Conservation (phyloP, 2,113 vertebrate genomes). For the Camelus bactrianus region DNA sequence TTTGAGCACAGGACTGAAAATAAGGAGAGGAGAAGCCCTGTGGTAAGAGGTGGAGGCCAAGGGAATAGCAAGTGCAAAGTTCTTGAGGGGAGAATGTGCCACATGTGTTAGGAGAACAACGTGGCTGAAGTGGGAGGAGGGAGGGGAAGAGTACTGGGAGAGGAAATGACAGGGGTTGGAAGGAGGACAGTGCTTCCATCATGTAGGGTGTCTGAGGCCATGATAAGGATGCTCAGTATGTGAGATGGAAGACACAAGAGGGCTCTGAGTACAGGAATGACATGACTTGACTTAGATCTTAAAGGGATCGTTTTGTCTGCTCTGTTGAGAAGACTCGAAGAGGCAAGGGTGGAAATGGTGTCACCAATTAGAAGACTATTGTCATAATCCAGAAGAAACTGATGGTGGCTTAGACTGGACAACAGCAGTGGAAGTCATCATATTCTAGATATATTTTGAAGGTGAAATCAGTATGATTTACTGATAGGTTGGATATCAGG, state of each 20-base stretch:
- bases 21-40: neutral
- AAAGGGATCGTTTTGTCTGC: neutral
- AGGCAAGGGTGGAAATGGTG: neutral
- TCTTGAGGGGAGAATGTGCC: neutral
- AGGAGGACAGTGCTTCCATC: neutral
- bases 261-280: neutral
- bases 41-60: neutral
- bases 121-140: neutral
- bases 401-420: neutral
- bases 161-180: neutral
- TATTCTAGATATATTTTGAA: neutral
- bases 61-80: neutral
- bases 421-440: neutral
- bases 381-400: neutral
- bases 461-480: neutral
- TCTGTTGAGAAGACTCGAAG: slow-evolving; percentile 10
- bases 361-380: neutral
- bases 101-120: neutral
- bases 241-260: neutral
- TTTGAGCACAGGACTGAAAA: neutral
- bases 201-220: neutral
- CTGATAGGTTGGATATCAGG: neutral
- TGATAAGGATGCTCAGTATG: neutral
- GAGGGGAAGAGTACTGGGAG: neutral
- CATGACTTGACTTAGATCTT: neutral